These are phyloP conservation scores for Magallana nippona DNA, from an alignment of 2,888 invertebrate species.

Conservation along the genomic window DNA sequence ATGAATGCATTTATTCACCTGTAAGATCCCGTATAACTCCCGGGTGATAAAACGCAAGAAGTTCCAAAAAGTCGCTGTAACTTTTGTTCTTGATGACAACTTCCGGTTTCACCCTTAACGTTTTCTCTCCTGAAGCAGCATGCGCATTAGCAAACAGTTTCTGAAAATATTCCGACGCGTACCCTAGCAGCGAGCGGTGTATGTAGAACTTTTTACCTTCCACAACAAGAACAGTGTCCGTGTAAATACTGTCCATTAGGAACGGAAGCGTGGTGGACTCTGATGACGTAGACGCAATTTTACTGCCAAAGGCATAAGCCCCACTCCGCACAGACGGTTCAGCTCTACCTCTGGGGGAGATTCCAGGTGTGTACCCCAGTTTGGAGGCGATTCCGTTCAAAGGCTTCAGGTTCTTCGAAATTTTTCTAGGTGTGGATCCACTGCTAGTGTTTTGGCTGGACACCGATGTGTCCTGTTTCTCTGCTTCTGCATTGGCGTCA, in stretches of 20 bases:
- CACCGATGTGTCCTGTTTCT: neutral
- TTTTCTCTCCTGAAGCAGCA: neutral
- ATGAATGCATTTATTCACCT: neutral
- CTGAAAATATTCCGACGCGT: conserved; percentile 43
- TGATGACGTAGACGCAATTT: neutral
- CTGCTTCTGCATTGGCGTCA: neutral
- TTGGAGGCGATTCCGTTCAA: neutral
- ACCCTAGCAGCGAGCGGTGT: conserved; percentile 42
- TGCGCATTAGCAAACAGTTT: conserved; percentile 38
- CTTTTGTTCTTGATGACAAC: conserved; percentile 42
- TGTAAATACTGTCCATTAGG: conserved; percentile 41
- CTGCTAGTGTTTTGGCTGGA: neutral
- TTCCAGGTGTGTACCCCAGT: neutral
- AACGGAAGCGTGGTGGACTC: conserved; percentile 35
- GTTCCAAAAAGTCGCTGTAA: conserved; percentile 43
- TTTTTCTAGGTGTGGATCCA: neutral
- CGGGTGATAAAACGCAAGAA: conserved; percentile 46
- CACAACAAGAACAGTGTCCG: conserved; percentile 43
- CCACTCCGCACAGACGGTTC: neutral
- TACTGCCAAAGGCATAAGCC: conserved; percentile 11
- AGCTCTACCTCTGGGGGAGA: neutral
- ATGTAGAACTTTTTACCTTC: conserved; percentile 44
- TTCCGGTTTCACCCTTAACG: conserved; percentile 2
- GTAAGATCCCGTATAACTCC: conserved; percentile 41
- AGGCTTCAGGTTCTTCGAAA: neutral